Conservation (phyloP, 2,113 vertebrate genomes). For the Oceanites oceanicus region DNA sequence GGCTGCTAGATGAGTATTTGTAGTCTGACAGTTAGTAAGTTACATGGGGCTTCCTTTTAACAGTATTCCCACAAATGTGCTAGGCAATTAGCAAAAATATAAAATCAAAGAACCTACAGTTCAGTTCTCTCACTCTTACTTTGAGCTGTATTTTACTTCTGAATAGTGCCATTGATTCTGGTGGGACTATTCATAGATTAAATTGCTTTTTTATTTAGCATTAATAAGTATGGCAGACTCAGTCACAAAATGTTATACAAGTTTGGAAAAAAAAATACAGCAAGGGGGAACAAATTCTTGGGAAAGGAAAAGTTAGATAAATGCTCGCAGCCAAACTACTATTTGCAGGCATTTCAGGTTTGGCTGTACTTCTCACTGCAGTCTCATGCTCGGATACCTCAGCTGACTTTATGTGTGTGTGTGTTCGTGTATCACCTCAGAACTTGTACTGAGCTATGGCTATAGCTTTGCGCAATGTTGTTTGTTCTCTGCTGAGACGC, state of each 20-base stretch:
- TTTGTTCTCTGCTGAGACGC: not conserved
- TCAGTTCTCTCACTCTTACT: not conserved
- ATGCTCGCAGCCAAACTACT: not conserved
- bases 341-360: not conserved
- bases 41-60: not conserved
- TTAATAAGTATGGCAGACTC: not conserved
- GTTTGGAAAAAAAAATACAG: not conserved
- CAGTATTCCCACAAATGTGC: not conserved
- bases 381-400: not conserved
- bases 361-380: not conserved
- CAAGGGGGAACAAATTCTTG: not conserved
- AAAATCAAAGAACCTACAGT: not conserved
- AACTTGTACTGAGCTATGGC: not conserved
- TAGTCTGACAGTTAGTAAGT: not conserved
- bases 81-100: not conserved
- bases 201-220: not conserved
- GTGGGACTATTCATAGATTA: not conserved
- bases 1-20: not conserved
- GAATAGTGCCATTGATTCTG: not conserved
- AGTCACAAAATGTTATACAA: not conserved
- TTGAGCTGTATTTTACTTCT: not conserved
- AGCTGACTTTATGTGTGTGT: not conserved
- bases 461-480: not conserved
- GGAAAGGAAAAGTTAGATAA: not conserved
- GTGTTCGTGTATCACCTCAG: not conserved